These are phyloP conservation scores for Zaprionus gabonicus DNA, from an alignment of 1,140 invertebrate species.

Conservation along the genomic window DNA sequence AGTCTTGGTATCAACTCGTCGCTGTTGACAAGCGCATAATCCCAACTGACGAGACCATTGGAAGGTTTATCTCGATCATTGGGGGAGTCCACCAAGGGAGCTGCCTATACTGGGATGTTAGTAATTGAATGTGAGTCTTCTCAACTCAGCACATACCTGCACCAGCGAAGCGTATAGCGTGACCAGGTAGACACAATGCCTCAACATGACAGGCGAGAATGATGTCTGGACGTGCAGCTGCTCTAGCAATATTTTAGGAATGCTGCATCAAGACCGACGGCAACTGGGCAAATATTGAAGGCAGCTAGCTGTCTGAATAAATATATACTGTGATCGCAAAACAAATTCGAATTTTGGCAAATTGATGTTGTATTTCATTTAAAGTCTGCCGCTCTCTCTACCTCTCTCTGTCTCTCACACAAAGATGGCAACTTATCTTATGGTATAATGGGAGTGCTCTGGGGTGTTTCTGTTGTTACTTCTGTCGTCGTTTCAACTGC, in stretches of 20 bases:
- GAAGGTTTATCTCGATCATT: not conserved
- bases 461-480: not conserved
- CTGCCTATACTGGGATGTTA: not conserved
- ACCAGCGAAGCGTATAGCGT: not conserved
- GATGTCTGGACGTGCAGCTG: slow-evolving; percentile 1
- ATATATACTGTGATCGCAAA: slow-evolving; percentile 28
- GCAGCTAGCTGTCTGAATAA: not conserved
- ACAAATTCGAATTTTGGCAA: slow-evolving; percentile 10
- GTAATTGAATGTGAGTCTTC: not conserved
- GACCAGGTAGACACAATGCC: not conserved
- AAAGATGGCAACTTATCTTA: not conserved
- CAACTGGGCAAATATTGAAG: slow-evolving; percentile 55
- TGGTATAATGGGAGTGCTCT: not conserved
- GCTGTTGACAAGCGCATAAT: not conserved
- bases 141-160: not conserved
- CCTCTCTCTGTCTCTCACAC: not conserved
- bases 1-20: slow-evolving; percentile 3
- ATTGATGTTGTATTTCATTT: not conserved
- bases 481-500: slow-evolving; percentile 2
- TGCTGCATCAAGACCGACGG: not conserved
- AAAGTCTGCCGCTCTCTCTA: not conserved
- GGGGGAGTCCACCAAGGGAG: not conserved
- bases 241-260: not conserved
- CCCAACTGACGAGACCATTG: not conserved
- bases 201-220: slow-evolving; percentile 12